Evolutionary conservation across 2,797 vertebrate genomes (phyloP).

Genomic region (Linurgus olivaceus): DNA sequence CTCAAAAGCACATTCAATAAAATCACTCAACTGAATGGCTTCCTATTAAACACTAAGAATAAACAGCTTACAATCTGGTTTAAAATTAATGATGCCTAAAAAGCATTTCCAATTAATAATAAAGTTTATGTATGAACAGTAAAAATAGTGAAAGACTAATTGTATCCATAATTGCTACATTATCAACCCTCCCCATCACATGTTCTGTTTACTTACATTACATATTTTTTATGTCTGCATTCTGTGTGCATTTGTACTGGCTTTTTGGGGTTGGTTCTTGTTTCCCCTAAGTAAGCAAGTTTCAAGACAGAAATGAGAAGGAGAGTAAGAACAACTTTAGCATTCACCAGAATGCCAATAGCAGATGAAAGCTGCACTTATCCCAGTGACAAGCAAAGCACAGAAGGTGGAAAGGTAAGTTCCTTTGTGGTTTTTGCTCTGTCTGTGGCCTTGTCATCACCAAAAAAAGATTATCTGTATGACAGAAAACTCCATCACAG

Average conservation of each 20-base stretch:
- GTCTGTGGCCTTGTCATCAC: background rate
- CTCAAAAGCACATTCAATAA: background rate
- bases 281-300: background rate
- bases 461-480: background rate
- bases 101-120: background rate
- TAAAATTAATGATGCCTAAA: background rate
- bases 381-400: background rate
- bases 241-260: accelerated
- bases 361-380: background rate
- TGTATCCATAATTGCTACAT: background rate
- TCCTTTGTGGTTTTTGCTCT: background rate
- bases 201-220: background rate
- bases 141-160: background rate
- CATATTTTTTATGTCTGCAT: background rate
- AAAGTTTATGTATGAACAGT: background rate
- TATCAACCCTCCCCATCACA: background rate
- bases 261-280: background rate
- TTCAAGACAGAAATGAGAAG: background rate
- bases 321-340: background rate
- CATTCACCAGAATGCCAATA: background rate
- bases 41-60: background rate
- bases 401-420: background rate
- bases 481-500: background rate
- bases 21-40: background rate
- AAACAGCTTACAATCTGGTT: background rate